Base-by-base conservation (phyloP, 2,888 invertebrate genomes). In the Rapana venosa region DNA sequence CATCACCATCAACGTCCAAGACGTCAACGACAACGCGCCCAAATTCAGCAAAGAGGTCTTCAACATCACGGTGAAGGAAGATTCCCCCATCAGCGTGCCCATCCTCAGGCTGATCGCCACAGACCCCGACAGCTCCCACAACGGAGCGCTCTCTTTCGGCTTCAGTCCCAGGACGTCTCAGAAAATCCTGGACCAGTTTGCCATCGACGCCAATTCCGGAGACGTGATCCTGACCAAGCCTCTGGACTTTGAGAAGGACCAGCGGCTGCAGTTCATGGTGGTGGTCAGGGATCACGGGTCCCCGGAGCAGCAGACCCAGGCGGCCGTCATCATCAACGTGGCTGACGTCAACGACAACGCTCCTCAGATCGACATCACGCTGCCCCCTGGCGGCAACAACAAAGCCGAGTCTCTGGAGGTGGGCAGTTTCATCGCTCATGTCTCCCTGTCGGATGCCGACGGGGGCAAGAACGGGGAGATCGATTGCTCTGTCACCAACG, bases 341-440 rank as follows among this genome's bases (percentile, higher is more conserved):
- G 91, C 98, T 32, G 97, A 98, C 1, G 98, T 99, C 0, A 96
- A 98, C 92, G 99, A 99, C 97, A 98, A 99, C 96, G 98, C 98
- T 0, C 98, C 98, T 89, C 97, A 97, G 13, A 97, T 98, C 0
- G 98, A 98, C 93, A 98, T 98, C 32, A 98, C 98, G 95, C 96
- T 99, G 90, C 97, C 98, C 92, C 97, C 97, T 93, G 98, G 99
- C 95, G 97, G 97, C 1, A 96, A 96, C 47, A 90, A 93, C 56
- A 94, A 96, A 17, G 91, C 92, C 15, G 96, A 96, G 93, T 94
- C 98, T 96, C 98, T 98, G 0, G 97, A 97, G 90, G 98, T 98
- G 95, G 98, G 98, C 56, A 98, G 98, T 66, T 98, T 99, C 58
- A 99, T 99, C 0, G 99, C 99, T 0, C 99, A 98, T 11, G 98